Percentiles rank a stretch among this genome's conserved stretches.
phyloP scores from a whole-genome alignment of 2,797 vertebrate species.

The Bufotes viridis region DNA sequence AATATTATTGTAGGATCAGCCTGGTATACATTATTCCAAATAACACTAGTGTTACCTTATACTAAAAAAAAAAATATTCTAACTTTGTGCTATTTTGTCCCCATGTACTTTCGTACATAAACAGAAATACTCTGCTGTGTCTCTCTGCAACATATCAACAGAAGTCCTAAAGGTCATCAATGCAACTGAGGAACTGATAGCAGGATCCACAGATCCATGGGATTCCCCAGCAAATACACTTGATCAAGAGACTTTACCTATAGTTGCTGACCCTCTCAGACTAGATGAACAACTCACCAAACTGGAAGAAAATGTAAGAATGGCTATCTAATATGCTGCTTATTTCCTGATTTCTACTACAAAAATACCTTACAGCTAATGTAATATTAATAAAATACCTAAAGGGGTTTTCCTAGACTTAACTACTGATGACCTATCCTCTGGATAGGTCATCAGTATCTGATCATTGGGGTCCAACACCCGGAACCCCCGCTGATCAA shows the following conservation, averaged over 20 bases:
- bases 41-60: background rate
- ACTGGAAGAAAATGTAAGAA: conserved; percentile 95
- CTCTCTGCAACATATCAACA: conserved; percentile 98
- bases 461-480: too few relatives aligned
- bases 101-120: conserved; percentile 70
- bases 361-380: background rate
- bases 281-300: conserved; percentile 92
- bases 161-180: conserved; percentile 97
- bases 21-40: background rate
- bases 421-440: too few relatives aligned
- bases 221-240: conserved; percentile 71
- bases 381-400: background rate
- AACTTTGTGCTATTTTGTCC: conserved; percentile 74
- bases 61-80: conserved; percentile 60
- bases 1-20: background rate
- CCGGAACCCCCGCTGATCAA: too few relatives aligned
- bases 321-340: background rate
- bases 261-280: conserved; percentile 78
- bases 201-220: conserved; percentile 82
- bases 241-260: conserved; percentile 77
- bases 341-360: conserved; percentile 5
- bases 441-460: too few relatives aligned
- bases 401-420: too few relatives aligned
- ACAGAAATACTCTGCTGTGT: conserved; percentile 96
- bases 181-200: conserved; percentile 93